phyloP scores from a whole-genome alignment of 2,113 vertebrate genomes.

The Rhabdornis inornatus region DNA sequence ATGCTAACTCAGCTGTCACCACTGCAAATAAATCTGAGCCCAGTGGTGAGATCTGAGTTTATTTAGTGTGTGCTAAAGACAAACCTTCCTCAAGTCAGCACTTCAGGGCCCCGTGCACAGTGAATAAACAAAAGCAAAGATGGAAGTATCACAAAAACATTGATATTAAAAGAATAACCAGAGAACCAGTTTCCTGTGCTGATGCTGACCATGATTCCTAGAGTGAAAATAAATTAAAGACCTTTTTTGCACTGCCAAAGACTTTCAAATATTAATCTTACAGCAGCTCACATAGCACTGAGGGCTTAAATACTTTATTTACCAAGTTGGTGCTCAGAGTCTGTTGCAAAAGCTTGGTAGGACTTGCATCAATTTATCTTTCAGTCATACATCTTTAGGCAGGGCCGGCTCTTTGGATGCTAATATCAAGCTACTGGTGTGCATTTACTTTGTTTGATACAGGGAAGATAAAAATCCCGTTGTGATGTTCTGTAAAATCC shows the following conservation, averaged over 20 bases:
- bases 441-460: background rate
- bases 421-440: constrained; percentile 10
- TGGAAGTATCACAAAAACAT: background rate
- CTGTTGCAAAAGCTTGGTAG: background rate
- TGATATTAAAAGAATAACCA: background rate
- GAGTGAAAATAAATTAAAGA: constrained; percentile 65
- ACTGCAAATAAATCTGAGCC: background rate
- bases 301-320: constrained; percentile 73
- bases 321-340: constrained; percentile 10
- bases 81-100: background rate
- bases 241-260: constrained; percentile 59
- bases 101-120: background rate
- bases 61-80: background rate
- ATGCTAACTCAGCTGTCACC: background rate
- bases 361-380: constrained; percentile 47
- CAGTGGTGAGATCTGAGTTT: background rate
- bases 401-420: constrained; percentile 9
- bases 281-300: constrained; percentile 43
- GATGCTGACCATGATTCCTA: background rate
- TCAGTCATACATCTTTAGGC: constrained; percentile 28
- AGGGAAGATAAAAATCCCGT: background rate
- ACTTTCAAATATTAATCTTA: constrained; percentile 70
- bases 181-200: background rate
- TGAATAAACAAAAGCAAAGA: background rate
- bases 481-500: background rate